These are phyloP conservation scores for Apotomis turbidana DNA, from an alignment of 2,888 invertebrate species.

Conservation along the genomic window DNA sequence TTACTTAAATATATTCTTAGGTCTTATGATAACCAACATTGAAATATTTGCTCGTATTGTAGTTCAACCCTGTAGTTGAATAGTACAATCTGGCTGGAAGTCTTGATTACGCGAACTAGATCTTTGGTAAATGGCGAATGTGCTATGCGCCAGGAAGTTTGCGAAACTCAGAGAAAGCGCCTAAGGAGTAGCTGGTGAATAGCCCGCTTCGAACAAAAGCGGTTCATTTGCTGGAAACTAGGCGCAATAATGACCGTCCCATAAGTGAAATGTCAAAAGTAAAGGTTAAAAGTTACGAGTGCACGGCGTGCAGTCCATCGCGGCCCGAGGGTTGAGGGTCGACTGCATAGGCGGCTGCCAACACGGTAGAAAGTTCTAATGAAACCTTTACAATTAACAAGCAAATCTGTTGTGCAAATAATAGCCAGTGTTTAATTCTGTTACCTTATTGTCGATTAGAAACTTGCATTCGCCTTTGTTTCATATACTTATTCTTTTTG, in stretches of 20 bases:
- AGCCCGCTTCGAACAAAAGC: constrained; percentile 72
- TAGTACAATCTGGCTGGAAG: constrained; percentile 62
- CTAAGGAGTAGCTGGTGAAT: constrained; percentile 67
- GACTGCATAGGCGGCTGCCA: constrained; percentile 26
- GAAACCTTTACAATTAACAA: neutral
- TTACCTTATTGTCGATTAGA: too few species aligned
- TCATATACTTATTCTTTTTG: too few species aligned
- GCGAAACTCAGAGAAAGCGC: constrained; percentile 73
- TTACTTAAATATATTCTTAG: too few species aligned
- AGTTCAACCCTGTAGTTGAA: constrained; percentile 43
- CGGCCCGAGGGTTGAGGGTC: constrained; percentile 25
- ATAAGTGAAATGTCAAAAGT: constrained; percentile 77
- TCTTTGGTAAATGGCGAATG: constrained; percentile 73
- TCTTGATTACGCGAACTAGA: constrained; percentile 66
- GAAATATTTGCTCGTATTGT: too few species aligned
- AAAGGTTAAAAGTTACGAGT: constrained; percentile 77
- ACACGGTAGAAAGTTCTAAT: constrained; percentile 13
- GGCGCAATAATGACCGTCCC: constrained; percentile 74
- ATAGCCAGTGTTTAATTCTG: neutral
- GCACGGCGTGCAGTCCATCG: constrained; percentile 52
- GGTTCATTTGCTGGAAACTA: constrained; percentile 75
- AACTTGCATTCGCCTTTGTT: too few species aligned
- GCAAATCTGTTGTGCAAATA: neutral
- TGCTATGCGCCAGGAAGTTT: constrained; percentile 70
- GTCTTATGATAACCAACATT: too few species aligned